Percentiles rank a stretch among this genome's conserved stretches.
Evolutionary conservation across 2,797 vertebrate genomes (phyloP).

Genomic region (Parauchenoglanis punctatus): DNA sequence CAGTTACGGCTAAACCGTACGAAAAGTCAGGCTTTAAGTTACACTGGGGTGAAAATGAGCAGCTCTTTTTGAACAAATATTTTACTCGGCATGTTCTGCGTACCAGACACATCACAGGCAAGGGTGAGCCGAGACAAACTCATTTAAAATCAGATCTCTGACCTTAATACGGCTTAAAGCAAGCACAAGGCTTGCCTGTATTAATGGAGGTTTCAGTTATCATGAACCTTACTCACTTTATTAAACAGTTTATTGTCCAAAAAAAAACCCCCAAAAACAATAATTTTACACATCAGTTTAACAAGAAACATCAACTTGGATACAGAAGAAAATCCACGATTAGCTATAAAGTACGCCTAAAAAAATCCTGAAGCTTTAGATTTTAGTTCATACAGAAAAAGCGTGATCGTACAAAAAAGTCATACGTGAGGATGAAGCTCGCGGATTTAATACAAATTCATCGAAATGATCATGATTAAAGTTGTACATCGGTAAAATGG

Average conservation of each 20-base stretch:
- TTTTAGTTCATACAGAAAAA: not conserved
- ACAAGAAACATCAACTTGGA: not conserved
- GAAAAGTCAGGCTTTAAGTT: too few relatives aligned
- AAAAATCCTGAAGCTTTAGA: not conserved
- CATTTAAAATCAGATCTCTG: not conserved
- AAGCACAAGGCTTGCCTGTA: too few relatives aligned
- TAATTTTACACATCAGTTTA: conserved; percentile 1
- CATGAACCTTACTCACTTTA: not conserved
- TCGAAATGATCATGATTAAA: not conserved
- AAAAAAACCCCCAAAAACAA: not conserved
- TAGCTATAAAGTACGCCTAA: not conserved
- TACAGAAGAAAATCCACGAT: not conserved
- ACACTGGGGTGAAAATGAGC: too few relatives aligned
- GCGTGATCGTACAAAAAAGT: not conserved
- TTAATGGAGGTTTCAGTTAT: not conserved
- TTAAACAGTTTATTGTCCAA: conserved; percentile 14
- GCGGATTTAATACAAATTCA: not conserved
- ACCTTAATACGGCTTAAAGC: not conserved
- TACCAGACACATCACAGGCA: not conserved
- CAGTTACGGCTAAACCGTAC: too few relatives aligned
- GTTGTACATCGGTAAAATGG: not conserved
- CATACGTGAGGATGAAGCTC: not conserved
- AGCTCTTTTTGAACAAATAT: not conserved
- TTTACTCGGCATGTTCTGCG: not conserved
- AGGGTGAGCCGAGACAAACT: not conserved